Evolutionary conservation across 2,888 invertebrate species (phyloP).

Genomic region (Serripes groenlandicus): DNA sequence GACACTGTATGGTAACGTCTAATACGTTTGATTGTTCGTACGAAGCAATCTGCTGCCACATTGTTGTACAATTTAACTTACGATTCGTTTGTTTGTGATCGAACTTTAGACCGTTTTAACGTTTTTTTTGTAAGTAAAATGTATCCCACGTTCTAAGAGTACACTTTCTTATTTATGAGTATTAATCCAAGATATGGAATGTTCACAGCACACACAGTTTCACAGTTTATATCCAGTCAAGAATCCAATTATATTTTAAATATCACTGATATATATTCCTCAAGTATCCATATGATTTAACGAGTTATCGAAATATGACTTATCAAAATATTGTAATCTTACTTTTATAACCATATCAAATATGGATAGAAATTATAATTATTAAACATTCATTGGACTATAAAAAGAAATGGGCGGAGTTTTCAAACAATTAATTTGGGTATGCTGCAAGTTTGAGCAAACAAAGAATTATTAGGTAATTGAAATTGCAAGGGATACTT

Average conservation of each 20-base stretch:
- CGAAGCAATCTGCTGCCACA: conserved; percentile 55
- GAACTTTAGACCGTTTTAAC: too few species aligned
- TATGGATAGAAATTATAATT: conserved; percentile 15
- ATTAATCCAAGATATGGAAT: too few species aligned
- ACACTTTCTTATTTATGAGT: too few species aligned
- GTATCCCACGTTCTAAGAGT: too few species aligned
- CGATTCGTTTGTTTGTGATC: too few species aligned
- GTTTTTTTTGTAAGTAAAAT: too few species aligned
- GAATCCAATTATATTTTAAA: too few species aligned
- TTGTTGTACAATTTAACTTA: too few species aligned
- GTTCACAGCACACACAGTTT: too few species aligned
- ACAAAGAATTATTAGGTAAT: conserved; percentile 64
- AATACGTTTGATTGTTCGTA: conserved; percentile 57
- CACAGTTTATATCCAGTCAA: too few species aligned
- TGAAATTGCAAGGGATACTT: conserved; percentile 31
- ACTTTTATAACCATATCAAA: conserved; percentile 17
- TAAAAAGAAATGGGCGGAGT: conserved; percentile 46
- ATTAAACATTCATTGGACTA: conserved; percentile 58
- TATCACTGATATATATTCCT: neutral
- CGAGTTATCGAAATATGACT: neutral
- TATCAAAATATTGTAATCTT: conserved; percentile 2
- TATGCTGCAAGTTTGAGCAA: conserved; percentile 58
- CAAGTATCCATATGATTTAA: neutral
- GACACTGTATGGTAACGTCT: conserved; percentile 67
- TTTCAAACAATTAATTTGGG: conserved; percentile 56